Evolutionary conservation across 2,888 invertebrate genomes (phyloP).

Genomic region (Chalcosyrphus nemorum): DNA sequence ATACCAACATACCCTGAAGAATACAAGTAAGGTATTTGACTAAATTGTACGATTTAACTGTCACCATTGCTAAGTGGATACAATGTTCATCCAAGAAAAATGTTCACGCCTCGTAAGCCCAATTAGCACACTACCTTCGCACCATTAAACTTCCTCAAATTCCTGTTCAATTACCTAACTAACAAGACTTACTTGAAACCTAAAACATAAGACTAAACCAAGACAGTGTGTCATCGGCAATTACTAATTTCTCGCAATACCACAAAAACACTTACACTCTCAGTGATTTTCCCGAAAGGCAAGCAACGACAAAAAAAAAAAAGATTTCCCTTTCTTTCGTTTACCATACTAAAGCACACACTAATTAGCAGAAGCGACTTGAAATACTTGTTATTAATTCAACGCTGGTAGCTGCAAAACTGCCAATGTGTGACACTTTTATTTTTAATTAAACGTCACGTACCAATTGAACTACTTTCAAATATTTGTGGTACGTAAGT

Average conservation of each 20-base stretch:
- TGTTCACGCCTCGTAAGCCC: not conserved
- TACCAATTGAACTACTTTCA: slow-evolving; percentile 71
- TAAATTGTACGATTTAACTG: not conserved
- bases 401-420: slow-evolving; percentile 19
- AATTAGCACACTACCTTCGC: not conserved
- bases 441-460: slow-evolving; percentile 70
- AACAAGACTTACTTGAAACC: not conserved
- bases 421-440: slow-evolving; percentile 68
- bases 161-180: not conserved
- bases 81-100: not conserved
- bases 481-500: slow-evolving; percentile 46
- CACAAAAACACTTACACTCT: not conserved
- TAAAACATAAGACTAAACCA: slow-evolving; percentile 7
- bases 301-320: not conserved
- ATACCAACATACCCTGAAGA: too few relatives aligned
- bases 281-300: not conserved
- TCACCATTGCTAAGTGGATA: not conserved
- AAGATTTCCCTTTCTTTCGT: slow-evolving; percentile 54
- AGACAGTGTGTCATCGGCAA: slow-evolving; percentile 31
- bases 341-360: slow-evolving; percentile 21
- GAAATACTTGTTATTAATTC: slow-evolving; percentile 46
- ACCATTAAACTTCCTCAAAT: not conserved
- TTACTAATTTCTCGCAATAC: slow-evolving; percentile 12
- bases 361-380: slow-evolving; percentile 54
- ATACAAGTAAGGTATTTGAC: too few relatives aligned